phyloP scores from a whole-genome alignment of 2,888 invertebrate genomes.

The Melinaea menophilus region DNA sequence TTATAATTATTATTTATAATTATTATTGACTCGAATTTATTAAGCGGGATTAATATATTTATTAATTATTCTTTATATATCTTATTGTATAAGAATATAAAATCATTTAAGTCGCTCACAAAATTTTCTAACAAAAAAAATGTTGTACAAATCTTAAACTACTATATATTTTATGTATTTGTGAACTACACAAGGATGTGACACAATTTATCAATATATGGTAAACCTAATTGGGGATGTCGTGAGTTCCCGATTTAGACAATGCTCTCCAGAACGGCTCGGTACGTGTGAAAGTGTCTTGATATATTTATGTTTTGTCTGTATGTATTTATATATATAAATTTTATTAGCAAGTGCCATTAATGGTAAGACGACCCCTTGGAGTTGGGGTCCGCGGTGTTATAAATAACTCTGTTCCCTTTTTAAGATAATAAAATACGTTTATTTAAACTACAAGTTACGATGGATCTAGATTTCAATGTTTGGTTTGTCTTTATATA shows the following conservation, averaged over 20 bases:
- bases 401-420: constrained; percentile 3
- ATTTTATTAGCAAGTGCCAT: constrained; percentile 13
- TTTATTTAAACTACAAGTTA: not conserved
- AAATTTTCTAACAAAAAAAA: no score
- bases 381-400: constrained; percentile 1
- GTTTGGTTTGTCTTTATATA: not conserved
- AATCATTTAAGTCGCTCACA: no score
- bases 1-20: no score
- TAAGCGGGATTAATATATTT: no score
- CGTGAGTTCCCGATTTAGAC: constrained; percentile 11
- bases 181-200: not conserved
- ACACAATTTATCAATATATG: constrained; percentile 4
- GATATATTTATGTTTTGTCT: constrained; percentile 11
- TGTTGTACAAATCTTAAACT: no score
- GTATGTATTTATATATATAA: constrained; percentile 6
- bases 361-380: constrained; percentile 5
- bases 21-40: no score
- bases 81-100: no score
- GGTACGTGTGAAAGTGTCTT: constrained; percentile 12
- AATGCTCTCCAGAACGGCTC: not conserved
- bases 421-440: constrained; percentile 5
- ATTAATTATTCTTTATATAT: no score
- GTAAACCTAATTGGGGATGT: constrained; percentile 5
- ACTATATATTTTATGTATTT: no score
- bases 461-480: constrained; percentile 1